Base-by-base conservation (phyloP, 2,797 vertebrate species). In the Melanotaenia boesemani region DNA sequence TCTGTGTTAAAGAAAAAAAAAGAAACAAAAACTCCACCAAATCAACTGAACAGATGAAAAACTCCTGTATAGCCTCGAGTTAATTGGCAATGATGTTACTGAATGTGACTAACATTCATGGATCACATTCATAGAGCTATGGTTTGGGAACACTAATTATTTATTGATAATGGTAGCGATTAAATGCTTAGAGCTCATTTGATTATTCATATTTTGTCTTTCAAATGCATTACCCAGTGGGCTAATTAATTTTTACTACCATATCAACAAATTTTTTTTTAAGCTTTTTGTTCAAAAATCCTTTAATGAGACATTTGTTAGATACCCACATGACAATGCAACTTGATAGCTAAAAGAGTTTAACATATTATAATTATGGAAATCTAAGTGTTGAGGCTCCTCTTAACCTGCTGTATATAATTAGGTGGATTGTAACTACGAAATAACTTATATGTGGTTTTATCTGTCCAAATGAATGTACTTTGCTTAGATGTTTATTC, bases 71-170 rank as follows among this genome's bases (percentile, higher is more conserved):
- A 81, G 81, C 77, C 79, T 44, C 64, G 80, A 82, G 84, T 82
- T 59, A 67, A 50, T 2, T 63, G 77, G 67, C 76, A 80, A 41
- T 70, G 72, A 72, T 73, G 77, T 77, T 81, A 79, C 69, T 65
- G 76, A 81, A 67, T 80, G 56, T 76, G 73, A 89, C 74, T 82
- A 77, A 84, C 87, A 84, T 16, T 16, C 70, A 65, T 68, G 82
- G 78, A 82, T 82, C 80, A 32, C 32, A 32, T 32, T 32, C 32
- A 75, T 70, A 56, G 76, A 90, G 83, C 81, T 77, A 65, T 81
- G 81, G 80, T 90, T 88, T 82, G 59, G 79, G 74, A 85, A 76
- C 79, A 70, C 78, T 91, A 89, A 91, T 91, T 90, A 89, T 80
- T 86, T 91, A 90, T 87, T 90, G 85, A 86, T 89, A 85, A 81